phyloP scores from a whole-genome alignment of 2,113 vertebrate species.

The Pseudorhombus dupliciocellatus region DNA sequence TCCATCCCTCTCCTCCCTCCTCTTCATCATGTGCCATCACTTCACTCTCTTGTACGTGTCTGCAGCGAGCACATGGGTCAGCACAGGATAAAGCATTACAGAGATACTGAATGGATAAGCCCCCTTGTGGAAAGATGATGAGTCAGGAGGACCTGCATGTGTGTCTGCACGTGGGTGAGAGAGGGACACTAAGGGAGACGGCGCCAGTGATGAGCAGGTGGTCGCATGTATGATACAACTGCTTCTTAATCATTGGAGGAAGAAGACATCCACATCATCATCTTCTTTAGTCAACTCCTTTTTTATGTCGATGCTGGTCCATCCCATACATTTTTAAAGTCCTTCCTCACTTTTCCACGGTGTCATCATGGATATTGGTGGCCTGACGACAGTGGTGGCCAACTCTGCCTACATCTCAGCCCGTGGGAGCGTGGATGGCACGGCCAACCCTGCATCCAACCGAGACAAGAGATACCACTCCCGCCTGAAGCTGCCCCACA shows the following conservation, averaged over 20 bases:
- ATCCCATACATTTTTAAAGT: too few species aligned
- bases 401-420: slow-evolving; percentile 84
- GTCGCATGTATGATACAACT: not conserved
- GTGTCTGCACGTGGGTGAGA: slow-evolving; percentile 14
- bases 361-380: slow-evolving; percentile 79
- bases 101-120: slow-evolving; percentile 64
- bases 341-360: not conserved
- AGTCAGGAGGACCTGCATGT: slow-evolving; percentile 82
- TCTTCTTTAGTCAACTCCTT: too few species aligned
- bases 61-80: slow-evolving; percentile 33
- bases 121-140: slow-evolving; percentile 78
- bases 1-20: slow-evolving; percentile 5
- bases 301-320: not conserved
- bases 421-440: slow-evolving; percentile 80
- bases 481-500: slow-evolving; percentile 81
- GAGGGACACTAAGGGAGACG: too few species aligned
- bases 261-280: not conserved
- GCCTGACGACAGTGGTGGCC: slow-evolving; percentile 81
- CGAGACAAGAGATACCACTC: slow-evolving; percentile 82
- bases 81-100: slow-evolving; percentile 73
- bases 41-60: not conserved
- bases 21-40: not conserved
- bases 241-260: not conserved
- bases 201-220: too few species aligned
- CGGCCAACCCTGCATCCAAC: slow-evolving; percentile 68